A percentile compares a stretch with the other conserved stretches of the same genome.
Evolutionary conservation across 2,888 invertebrate species (phyloP).

Genomic region (Mallateleia sp.): DNA sequence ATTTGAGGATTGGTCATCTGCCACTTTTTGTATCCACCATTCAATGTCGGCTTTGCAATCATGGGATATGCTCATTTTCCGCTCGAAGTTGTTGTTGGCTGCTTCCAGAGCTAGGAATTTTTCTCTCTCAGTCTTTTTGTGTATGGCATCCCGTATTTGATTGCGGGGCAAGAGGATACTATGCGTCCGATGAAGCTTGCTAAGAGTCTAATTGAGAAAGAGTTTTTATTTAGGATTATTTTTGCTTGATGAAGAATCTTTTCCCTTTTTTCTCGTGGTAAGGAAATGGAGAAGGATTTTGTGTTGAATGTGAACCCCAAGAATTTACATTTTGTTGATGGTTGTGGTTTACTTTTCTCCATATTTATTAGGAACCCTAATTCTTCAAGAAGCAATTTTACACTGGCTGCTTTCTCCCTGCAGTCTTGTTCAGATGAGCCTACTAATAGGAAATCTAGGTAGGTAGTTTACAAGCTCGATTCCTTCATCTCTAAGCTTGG

Average conservation of each 20-base stretch:
- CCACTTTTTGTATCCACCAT: background rate
- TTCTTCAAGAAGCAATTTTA: background rate
- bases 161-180: conserved; percentile 55
- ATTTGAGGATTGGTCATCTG: background rate
- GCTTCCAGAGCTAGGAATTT: too few species aligned
- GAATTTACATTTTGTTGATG: conserved; percentile 21
- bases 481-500: background rate
- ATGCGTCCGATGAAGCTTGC: conserved; percentile 52
- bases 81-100: too few species aligned
- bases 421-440: conserved; percentile 8
- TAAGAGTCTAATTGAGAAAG: conserved; percentile 46
- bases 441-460: too few species aligned
- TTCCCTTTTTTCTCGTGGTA: conserved; percentile 20
- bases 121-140: conserved; percentile 13
- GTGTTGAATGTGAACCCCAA: conserved; percentile 32
- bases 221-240: too few species aligned
- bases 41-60: background rate
- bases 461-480: conserved; percentile 28
- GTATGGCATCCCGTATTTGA: conserved; percentile 38
- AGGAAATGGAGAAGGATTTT: background rate
- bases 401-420: background rate
- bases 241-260: too few species aligned
- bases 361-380: conserved; percentile 35
- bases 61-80: too few species aligned
- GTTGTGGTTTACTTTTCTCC: conserved; percentile 8